Evolutionary conservation across 2,888 invertebrate species (phyloP).

Genomic region (Nowickia ferox): DNA sequence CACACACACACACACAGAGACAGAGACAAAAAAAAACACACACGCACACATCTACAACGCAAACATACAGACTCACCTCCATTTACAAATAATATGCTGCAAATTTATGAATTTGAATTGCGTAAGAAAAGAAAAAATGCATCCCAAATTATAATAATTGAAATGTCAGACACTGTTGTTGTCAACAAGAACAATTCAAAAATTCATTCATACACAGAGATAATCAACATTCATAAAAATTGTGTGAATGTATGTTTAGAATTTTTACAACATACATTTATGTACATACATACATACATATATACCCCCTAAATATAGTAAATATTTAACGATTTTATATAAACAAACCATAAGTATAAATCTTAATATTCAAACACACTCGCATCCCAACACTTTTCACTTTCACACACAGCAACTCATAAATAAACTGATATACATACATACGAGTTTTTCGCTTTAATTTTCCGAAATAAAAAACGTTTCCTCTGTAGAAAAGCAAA

Average conservation of each 20-base stretch:
- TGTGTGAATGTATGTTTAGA: conserved; percentile 32
- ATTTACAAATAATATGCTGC: conserved; percentile 1
- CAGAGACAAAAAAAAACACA: background rate
- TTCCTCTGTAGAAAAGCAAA: background rate
- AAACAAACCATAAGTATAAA: conserved; percentile 46
- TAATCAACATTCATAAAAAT: conserved; percentile 3
- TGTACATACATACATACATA: conserved; percentile 25
- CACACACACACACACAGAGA: conserved; percentile 9
- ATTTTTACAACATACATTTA: conserved; percentile 21
- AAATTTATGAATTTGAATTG: conserved; percentile 10
- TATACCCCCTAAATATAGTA: background rate
- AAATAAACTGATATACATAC: conserved; percentile 48
- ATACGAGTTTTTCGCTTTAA: conserved; percentile 50
- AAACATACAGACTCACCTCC: background rate
- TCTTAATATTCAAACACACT: conserved; percentile 19
- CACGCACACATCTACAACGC: background rate
- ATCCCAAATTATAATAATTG: conserved; percentile 6
- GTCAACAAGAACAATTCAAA: background rate
- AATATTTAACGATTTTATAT: conserved; percentile 37
- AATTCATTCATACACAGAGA: conserved; percentile 14
- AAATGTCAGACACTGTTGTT: conserved; percentile 61
- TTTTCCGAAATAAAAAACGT: conserved; percentile 20
- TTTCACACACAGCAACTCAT: background rate
- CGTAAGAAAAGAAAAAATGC: background rate
- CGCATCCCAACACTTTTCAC: background rate